Conservation (phyloP, 1,140 invertebrate genomes). For the Hyposmocoma kahamanoa region DNA sequence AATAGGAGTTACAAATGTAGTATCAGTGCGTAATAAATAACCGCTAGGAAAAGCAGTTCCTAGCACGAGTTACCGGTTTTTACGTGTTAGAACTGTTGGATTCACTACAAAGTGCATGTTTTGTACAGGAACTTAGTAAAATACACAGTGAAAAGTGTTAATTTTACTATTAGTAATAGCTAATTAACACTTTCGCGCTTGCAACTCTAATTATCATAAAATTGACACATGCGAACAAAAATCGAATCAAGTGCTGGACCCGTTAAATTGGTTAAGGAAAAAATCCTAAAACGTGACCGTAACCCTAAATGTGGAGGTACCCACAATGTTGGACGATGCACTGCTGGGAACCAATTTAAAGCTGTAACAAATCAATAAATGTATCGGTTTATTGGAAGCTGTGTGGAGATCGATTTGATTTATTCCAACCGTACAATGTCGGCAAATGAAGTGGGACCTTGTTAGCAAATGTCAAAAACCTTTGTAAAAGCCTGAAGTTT, state of each 20-base stretch:
- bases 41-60: constrained; percentile 5
- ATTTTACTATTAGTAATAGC: too few relatives aligned
- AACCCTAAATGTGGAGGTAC: constrained; percentile 24
- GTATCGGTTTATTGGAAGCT: constrained; percentile 70
- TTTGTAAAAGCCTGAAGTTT: constrained; percentile 37
- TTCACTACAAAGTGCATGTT: not conserved
- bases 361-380: constrained; percentile 73
- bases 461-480: constrained; percentile 69
- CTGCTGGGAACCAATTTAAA: constrained; percentile 69
- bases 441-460: constrained; percentile 50
- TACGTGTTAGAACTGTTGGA: not conserved
- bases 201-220: too few relatives aligned
- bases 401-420: constrained; percentile 67
- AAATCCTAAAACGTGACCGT: constrained; percentile 29
- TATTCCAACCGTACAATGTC: constrained; percentile 54
- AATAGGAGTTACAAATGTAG: constrained; percentile 41
- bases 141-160: too few relatives aligned
- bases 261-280: too few relatives aligned
- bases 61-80: not conserved
- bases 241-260: too few relatives aligned
- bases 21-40: constrained; percentile 22
- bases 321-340: constrained; percentile 47
- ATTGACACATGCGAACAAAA: too few relatives aligned
- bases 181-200: too few relatives aligned
- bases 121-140: not conserved